Conservation (phyloP, 2,113 vertebrate species). For the Anguilla rostrata region DNA sequence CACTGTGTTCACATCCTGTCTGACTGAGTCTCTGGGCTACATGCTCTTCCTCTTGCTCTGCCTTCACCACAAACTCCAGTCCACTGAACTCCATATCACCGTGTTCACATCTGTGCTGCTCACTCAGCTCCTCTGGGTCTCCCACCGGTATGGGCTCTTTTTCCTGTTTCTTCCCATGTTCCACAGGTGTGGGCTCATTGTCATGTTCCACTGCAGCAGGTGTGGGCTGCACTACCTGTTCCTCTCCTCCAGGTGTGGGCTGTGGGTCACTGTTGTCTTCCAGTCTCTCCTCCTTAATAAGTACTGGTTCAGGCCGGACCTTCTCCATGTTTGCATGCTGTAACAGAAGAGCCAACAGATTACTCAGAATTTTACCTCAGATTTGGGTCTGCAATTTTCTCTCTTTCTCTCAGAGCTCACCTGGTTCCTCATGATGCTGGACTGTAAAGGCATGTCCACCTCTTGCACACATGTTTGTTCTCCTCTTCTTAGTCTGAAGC, state of each 20-base stretch:
- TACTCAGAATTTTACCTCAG: background rate
- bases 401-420: background rate
- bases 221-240: too few relatives aligned
- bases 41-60: slow-evolving; percentile 56
- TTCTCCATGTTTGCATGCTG: slow-evolving; percentile 48
- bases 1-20: slow-evolving; percentile 50
- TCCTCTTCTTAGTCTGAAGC: background rate
- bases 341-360: background rate
- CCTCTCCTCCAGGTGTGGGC: slow-evolving; percentile 10
- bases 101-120: slow-evolving; percentile 31
- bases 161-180: slow-evolving; percentile 4
- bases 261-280: slow-evolving; percentile 53
- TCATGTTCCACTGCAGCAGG: slow-evolving; percentile 12
- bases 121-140: slow-evolving; percentile 8
- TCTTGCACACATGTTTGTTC: background rate
- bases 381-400: background rate
- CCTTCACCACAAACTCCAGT: slow-evolving; percentile 55
- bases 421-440: background rate
- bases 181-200: background rate
- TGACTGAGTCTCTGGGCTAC: slow-evolving; percentile 32
- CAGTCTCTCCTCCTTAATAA: slow-evolving; percentile 65
- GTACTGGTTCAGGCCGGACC: slow-evolving; percentile 39
- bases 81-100: background rate
- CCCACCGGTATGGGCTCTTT: background rate
- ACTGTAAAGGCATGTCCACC: background rate